Conservation (phyloP, 1,140 invertebrate species). For the Diorhabda carinulata region DNA sequence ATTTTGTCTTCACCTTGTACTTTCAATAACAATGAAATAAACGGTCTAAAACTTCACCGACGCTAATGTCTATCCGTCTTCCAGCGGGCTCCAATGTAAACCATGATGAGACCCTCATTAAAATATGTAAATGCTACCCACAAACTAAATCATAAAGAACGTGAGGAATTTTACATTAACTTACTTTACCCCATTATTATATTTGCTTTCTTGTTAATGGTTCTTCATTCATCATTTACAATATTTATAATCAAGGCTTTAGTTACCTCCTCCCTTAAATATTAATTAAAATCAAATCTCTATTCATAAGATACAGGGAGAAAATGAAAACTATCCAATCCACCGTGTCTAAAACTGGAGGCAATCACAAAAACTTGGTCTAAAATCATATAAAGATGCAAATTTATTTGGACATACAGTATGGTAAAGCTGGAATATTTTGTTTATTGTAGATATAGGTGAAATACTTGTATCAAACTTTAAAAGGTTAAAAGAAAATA, state of each 20-base stretch:
- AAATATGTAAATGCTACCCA: slow-evolving; percentile 36
- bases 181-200: slow-evolving; percentile 20
- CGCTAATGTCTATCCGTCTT: background rate
- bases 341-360: too few species aligned
- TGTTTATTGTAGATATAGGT: too few species aligned
- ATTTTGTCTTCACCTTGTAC: too few species aligned
- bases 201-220: slow-evolving; percentile 2
- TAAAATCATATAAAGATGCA: too few species aligned
- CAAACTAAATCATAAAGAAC: slow-evolving; percentile 35
- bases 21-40: too few species aligned
- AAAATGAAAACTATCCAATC: too few species aligned
- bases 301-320: too few species aligned
- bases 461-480: too few species aligned
- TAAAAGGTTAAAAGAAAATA: too few species aligned
- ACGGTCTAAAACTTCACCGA: background rate
- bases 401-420: too few species aligned
- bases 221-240: slow-evolving; percentile 2
- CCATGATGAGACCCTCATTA: slow-evolving; percentile 32
- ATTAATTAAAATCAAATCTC: background rate
- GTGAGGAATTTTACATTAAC: slow-evolving; percentile 29
- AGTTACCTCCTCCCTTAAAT: background rate
- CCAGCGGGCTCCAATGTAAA: background rate
- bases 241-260: background rate
- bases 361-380: too few species aligned
- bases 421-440: too few species aligned